phyloP scores from a whole-genome alignment of 2,797 vertebrate species.

The Euphonia xanthogaster region DNA sequence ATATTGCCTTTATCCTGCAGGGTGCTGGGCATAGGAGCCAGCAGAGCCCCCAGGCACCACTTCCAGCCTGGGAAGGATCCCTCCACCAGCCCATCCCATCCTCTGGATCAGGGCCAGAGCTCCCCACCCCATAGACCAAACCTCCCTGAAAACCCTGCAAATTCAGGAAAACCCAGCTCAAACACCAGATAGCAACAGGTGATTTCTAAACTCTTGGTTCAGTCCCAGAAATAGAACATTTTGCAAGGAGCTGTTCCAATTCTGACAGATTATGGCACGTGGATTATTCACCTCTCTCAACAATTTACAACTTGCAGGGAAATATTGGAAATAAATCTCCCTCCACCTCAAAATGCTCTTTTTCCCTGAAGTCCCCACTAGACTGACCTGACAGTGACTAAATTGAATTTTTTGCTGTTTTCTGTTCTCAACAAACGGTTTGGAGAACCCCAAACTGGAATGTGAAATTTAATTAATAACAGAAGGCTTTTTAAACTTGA shows the following conservation, averaged over 20 bases:
- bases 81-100: not conserved
- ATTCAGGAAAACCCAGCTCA: not conserved
- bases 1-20: not conserved
- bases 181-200: not conserved
- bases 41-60: not conserved
- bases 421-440: not conserved
- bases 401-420: not conserved
- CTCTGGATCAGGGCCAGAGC: conserved; percentile 1
- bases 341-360: not conserved
- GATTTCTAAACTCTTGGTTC: not conserved
- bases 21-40: not conserved
- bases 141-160: not conserved
- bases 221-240: not conserved
- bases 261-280: not conserved
- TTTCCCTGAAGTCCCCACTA: not conserved
- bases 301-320: not conserved
- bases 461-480: not conserved
- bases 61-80: not conserved
- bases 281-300: not conserved
- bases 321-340: not conserved
- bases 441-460: not conserved
- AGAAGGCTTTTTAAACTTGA: not conserved
- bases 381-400: not conserved
- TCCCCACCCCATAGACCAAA: not conserved
- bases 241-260: not conserved